Conservation (phyloP, 2,888 invertebrate genomes). For the Pilophorus perplexus region DNA sequence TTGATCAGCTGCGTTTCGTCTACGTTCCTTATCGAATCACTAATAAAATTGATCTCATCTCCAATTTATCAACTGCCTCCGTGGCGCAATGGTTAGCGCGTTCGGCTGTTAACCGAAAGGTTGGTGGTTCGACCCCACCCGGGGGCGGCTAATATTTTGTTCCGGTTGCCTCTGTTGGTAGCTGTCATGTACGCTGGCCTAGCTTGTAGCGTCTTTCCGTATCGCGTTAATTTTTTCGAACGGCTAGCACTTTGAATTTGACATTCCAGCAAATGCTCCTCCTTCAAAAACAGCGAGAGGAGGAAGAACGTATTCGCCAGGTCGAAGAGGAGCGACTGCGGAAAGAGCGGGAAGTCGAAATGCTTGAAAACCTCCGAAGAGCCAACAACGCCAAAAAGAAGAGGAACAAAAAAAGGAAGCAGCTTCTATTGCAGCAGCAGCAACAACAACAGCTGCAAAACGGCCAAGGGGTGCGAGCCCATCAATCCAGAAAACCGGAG, state of each 20-base stretch:
- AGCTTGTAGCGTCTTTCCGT: not conserved
- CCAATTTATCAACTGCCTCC: too few relatives aligned
- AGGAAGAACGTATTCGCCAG: constrained; percentile 53
- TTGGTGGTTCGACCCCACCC: too few relatives aligned
- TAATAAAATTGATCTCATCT: too few relatives aligned
- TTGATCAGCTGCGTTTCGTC: too few relatives aligned
- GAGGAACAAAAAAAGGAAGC: constrained; percentile 40
- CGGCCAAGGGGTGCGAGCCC: too few relatives aligned
- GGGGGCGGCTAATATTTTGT: not conserved
- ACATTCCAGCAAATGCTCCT: constrained; percentile 17
- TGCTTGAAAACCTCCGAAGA: constrained; percentile 16
- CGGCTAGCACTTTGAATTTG: not conserved
- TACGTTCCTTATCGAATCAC: too few relatives aligned
- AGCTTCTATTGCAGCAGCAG: constrained; percentile 31
- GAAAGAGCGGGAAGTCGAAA: constrained; percentile 42
- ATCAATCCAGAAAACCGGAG: not conserved
- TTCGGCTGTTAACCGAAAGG: too few relatives aligned
- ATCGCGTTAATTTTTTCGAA: not conserved
- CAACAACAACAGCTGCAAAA: constrained; percentile 46
- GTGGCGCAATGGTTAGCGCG: too few relatives aligned
- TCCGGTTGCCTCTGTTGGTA: not conserved
- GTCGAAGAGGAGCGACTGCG: constrained; percentile 53
- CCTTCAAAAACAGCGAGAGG: constrained; percentile 51
- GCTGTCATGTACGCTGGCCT: not conserved
- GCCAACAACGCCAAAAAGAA: constrained; percentile 43